Percentiles rank a stretch among this genome's conserved stretches.
These are phyloP conservation scores for Cochlearius cochlearius DNA, from an alignment of 2,113 vertebrate species.

Conservation along the genomic window DNA sequence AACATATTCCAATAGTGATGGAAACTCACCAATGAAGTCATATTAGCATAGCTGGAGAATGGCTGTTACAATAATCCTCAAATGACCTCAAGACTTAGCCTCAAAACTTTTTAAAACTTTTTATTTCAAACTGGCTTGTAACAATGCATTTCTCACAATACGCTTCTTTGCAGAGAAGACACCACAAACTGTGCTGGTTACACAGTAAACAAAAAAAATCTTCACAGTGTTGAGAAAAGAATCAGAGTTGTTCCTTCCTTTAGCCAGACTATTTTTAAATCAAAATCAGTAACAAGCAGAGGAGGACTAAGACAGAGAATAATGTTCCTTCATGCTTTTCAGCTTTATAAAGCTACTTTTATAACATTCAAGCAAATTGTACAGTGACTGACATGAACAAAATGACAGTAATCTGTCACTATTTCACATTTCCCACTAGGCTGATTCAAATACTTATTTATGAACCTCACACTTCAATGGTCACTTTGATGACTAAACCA, in stretches of 20 bases:
- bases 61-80: neutral
- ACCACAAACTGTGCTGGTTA: neutral
- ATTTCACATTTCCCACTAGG: slow-evolving; percentile 26
- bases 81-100: neutral
- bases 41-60: neutral
- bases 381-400: slow-evolving; percentile 29
- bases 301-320: neutral
- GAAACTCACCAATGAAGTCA: neutral
- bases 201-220: neutral
- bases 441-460: slow-evolving; percentile 42
- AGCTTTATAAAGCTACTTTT: neutral
- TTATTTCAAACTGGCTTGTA: neutral
- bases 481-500: slow-evolving; percentile 69
- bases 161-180: neutral
- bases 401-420: slow-evolving; percentile 51
- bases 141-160: neutral
- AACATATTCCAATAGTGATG: neutral
- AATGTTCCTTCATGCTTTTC: slow-evolving; percentile 5
- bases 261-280: neutral
- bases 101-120: neutral
- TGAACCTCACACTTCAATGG: slow-evolving; percentile 47
- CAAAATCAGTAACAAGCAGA: neutral
- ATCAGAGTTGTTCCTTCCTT: neutral
- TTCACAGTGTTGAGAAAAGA: neutral
- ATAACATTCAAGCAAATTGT: neutral